These are phyloP conservation scores for Epinephelus moara DNA, from an alignment of 2,113 vertebrate genomes.

Conservation along the genomic window DNA sequence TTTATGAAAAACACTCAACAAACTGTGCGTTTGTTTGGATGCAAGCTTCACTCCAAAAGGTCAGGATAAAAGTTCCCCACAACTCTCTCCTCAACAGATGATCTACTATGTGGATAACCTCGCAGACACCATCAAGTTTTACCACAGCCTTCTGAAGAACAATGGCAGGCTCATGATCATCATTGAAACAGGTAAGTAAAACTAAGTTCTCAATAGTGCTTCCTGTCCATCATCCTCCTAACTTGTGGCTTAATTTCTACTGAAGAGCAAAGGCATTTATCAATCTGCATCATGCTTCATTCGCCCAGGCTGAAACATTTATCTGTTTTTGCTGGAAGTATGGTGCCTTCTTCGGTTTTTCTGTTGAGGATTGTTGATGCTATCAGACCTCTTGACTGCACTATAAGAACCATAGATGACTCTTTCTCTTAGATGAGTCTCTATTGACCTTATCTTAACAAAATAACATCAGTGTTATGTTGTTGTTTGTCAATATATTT, in stretches of 20 bases:
- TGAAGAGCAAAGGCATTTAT: background rate
- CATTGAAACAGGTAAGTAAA: conserved; percentile 77
- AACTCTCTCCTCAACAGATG: conserved; percentile 76
- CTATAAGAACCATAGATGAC: background rate
- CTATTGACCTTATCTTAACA: background rate
- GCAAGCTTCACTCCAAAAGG: background rate
- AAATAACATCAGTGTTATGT: background rate
- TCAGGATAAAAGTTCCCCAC: background rate
- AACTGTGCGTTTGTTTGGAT: background rate
- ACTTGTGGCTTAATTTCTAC: background rate
- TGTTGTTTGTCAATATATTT: background rate
- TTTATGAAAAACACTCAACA: background rate
- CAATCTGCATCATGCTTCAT: background rate
- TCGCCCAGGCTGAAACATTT: background rate
- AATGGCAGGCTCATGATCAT: conserved; percentile 86
- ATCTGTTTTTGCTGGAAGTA: background rate
- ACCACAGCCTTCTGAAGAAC: conserved; percentile 80
- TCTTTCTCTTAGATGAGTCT: too few species aligned
- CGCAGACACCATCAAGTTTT: conserved; percentile 82
- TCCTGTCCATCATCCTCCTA: background rate
- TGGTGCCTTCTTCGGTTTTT: background rate
- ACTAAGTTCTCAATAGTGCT: conserved; percentile 31
- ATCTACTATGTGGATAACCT: conserved; percentile 83
- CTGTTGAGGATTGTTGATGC: background rate
- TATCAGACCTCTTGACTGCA: background rate